phyloP scores from a whole-genome alignment of 2,113 vertebrate species.

The Lepus timidus region DNA sequence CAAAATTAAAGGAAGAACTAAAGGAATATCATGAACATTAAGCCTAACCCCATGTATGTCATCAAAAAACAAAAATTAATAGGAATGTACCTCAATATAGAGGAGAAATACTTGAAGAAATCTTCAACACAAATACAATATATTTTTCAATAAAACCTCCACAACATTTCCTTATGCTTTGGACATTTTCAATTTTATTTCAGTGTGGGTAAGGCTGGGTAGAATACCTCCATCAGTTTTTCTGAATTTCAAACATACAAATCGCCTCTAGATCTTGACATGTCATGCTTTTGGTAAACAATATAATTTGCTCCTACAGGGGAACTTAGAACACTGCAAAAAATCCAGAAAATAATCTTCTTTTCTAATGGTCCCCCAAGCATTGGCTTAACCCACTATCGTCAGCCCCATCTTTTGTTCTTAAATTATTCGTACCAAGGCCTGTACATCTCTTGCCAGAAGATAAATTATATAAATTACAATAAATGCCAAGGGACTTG shows the following conservation, averaged over 20 bases:
- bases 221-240: background rate
- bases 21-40: conserved; percentile 14
- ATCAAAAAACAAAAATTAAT: conserved; percentile 62
- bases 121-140: conserved; percentile 49
- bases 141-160: conserved; percentile 71
- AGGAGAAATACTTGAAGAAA: conserved; percentile 63
- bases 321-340: conserved; percentile 5
- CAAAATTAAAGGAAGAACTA: conserved; percentile 62
- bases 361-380: background rate
- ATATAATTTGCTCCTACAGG: conserved; percentile 12
- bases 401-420: background rate
- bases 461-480: background rate
- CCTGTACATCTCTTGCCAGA: background rate
- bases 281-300: conserved; percentile 37
- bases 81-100: conserved; percentile 48
- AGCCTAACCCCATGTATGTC: conserved; percentile 39
- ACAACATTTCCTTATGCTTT: conserved; percentile 45
- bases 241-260: conserved; percentile 58
- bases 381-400: no score
- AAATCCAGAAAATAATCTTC: conserved; percentile 46
- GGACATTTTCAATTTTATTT: conserved; percentile 62
- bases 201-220: background rate
- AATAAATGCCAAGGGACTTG: conserved; percentile 35
- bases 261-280: conserved; percentile 27
- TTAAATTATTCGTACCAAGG: conserved; percentile 21